phyloP scores from a whole-genome alignment of 2,888 invertebrate species.

The Proisotoma minuta region DNA sequence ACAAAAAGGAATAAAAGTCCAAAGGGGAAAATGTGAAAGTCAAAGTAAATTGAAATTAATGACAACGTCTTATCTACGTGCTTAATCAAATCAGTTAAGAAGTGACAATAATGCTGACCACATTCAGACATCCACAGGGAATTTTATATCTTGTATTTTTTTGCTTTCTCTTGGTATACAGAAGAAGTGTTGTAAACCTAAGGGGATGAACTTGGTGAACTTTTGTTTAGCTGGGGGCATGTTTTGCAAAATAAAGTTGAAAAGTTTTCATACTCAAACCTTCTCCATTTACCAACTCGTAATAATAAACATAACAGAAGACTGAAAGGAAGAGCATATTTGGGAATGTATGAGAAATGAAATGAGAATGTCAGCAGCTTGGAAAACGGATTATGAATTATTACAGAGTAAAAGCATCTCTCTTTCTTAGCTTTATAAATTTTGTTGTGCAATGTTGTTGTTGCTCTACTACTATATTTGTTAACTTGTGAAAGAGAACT shows the following conservation, averaged over 20 bases:
- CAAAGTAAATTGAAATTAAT: slow-evolving; percentile 45
- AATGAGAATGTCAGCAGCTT: background rate
- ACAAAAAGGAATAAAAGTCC: no score
- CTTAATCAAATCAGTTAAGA: slow-evolving; percentile 46
- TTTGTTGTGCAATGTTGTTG: background rate
- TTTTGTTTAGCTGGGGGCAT: no score
- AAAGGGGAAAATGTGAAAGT: slow-evolving; percentile 28
- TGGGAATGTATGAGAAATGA: background rate
- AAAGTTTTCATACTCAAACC: no score
- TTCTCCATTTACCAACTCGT: no score
- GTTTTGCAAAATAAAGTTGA: no score
- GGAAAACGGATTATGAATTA: slow-evolving; percentile 44
- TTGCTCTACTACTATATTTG: background rate
- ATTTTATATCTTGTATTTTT: background rate
- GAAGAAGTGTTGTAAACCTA: no score
- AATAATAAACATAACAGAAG: no score
- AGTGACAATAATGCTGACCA: slow-evolving; percentile 45
- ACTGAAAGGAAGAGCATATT: no score
- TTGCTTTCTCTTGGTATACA: no score
- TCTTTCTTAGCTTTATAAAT: background rate
- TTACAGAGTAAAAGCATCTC: slow-evolving; percentile 3
- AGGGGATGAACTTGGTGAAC: no score
- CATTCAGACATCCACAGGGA: slow-evolving; percentile 1
- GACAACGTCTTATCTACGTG: slow-evolving; percentile 38
- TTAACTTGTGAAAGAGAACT: slow-evolving; percentile 23